Evolutionary conservation across 1,140 invertebrate genomes (phyloP).

Genomic region (Heterodera schachtii): DNA sequence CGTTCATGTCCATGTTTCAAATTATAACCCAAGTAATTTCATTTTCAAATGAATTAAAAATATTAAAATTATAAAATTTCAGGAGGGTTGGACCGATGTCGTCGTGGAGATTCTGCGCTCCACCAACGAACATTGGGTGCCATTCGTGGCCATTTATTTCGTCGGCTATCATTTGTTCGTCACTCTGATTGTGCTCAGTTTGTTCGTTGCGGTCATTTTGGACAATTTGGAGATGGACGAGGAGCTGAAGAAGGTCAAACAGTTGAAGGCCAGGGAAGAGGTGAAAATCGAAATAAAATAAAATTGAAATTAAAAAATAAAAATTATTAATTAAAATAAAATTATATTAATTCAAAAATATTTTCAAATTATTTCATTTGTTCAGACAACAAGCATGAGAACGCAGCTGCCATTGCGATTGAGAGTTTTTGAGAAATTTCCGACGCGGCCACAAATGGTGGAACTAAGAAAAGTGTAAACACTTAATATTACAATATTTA

Average conservation of each 20-base stretch:
- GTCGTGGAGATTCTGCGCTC: constrained; percentile 87
- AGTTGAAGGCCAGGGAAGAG: constrained; percentile 69
- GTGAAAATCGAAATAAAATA: constrained; percentile 11
- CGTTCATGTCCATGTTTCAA: constrained; percentile 99
- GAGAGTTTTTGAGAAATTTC: constrained; percentile 97
- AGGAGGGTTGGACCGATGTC: constrained; percentile 86
- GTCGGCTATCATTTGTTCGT: constrained; percentile 98
- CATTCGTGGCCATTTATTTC: constrained; percentile 95
- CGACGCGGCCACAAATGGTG: constrained; percentile 97
- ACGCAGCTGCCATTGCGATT: constrained; percentile 86
- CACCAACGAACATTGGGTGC: constrained; percentile 82
- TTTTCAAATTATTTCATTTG: background rate
- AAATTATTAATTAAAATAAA: background rate
- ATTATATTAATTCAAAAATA: background rate
- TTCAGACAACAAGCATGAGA: constrained; percentile 88
- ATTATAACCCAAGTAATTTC: constrained; percentile 78
- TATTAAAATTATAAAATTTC: constrained; percentile 69
- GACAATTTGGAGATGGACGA: constrained; percentile 99
- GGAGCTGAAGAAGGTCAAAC: constrained; percentile 98
- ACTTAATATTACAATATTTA: background rate
- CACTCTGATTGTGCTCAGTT: constrained; percentile 93
- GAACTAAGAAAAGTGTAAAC: constrained; percentile 83
- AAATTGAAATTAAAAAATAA: background rate
- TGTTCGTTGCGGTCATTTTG: constrained; percentile 99
- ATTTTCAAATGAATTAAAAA: background rate